A percentile compares a stretch with the other conserved stretches of the same genome.
Conservation (phyloP, 2,113 vertebrate species). For the Lampris megalopsis region DNA sequence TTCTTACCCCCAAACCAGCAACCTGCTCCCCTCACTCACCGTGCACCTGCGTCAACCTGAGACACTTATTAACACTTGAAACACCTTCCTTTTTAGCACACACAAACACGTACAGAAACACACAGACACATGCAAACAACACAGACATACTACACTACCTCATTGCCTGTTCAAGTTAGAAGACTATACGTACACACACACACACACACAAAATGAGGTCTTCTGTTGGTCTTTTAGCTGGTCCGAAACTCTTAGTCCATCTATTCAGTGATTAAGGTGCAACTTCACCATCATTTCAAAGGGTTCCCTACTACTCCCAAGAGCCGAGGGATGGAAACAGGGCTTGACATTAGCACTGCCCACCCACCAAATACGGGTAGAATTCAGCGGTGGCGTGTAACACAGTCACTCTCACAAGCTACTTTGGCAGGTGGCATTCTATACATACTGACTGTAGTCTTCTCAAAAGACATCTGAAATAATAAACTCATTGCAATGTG, state of each 20-base stretch:
- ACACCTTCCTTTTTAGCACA: conserved; percentile 33
- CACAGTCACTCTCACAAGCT: no score
- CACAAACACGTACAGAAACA: no score
- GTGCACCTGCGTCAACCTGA: conserved; percentile 31
- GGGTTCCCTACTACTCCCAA: conserved; percentile 24
- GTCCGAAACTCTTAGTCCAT: conserved; percentile 44
- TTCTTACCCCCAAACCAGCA: conserved; percentile 1
- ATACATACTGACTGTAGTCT: no score
- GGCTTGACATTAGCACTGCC: no score
- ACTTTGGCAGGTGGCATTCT: no score
- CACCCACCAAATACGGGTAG: no score
- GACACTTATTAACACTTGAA: conserved; percentile 35
- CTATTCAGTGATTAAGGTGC: conserved; percentile 49
- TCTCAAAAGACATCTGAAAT: no score
- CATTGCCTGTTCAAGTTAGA: conserved; percentile 27
- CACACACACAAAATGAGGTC: conserved; percentile 27
- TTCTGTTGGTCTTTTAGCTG: conserved; percentile 37
- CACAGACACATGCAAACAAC: no score
- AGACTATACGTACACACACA: conserved; percentile 35
- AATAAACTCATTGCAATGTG: no score
- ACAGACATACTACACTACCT: not conserved
- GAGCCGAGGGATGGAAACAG: conserved; percentile 34
- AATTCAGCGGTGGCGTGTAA: no score
- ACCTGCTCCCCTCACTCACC: conserved; percentile 43
- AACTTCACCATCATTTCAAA: conserved; percentile 49